Evolutionary conservation across 2,888 invertebrate species (phyloP).

Genomic region (Nephrotoma appendiculata): DNA sequence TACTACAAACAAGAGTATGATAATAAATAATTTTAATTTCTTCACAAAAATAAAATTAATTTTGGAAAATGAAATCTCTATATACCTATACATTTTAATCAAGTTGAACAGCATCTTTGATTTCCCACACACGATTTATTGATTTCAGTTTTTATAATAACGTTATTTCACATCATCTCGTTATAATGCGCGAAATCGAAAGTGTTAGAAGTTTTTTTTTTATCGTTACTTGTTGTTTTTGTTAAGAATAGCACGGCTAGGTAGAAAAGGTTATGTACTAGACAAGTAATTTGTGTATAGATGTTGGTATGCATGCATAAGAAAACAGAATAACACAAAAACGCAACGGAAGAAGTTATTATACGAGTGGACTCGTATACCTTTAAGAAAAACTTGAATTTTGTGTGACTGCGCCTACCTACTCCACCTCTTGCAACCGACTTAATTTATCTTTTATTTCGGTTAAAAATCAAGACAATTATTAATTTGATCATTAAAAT

Average conservation of each 20-base stretch:
- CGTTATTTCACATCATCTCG: background rate
- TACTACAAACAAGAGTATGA: background rate
- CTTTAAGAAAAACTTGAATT: background rate
- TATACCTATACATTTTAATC: background rate
- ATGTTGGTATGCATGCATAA: no score
- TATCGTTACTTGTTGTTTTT: background rate
- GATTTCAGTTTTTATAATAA: background rate
- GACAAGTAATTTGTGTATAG: background rate
- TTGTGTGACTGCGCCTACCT: background rate
- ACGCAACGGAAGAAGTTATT: no score
- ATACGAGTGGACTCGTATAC: no score
- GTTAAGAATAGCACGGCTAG: background rate
- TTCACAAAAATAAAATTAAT: background rate
- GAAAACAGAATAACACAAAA: no score
- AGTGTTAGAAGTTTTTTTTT: background rate
- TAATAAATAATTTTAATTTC: background rate
- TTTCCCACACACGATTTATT: background rate
- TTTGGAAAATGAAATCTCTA: background rate
- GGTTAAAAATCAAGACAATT: background rate
- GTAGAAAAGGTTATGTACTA: background rate
- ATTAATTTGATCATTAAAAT: background rate
- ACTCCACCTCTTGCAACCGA: background rate
- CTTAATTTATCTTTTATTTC: background rate
- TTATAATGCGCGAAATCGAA: background rate
- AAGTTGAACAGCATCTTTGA: background rate